Base-by-base conservation (phyloP, 2,797 vertebrate genomes). In the Stomatorhinus walkeri region DNA sequence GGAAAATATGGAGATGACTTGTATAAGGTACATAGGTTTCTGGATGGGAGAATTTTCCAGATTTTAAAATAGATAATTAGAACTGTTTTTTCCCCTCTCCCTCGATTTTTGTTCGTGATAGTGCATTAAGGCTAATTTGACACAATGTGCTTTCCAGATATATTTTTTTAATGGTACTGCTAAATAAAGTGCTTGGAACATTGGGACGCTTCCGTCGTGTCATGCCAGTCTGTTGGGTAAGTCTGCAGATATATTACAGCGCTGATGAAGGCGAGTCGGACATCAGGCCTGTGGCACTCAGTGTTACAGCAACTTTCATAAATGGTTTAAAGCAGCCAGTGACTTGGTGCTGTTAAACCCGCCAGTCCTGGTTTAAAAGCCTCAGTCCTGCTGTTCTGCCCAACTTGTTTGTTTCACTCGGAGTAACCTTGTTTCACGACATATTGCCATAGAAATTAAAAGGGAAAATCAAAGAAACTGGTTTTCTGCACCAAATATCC, bases 141-240 rank as follows among this genome's bases (percentile, higher is more conserved):
- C 89, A 89, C 89, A 87, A 90, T 89, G 90, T 91, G 84, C 54
- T 64, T 72, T 88, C 88, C 59, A 88, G 54, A 85, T 72, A 86
- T 88, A 88, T 89, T 83, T 59, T 90, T 89, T 90, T 90, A 92
- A 90, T 48, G n/a, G 88, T 91, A 89, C 89, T 90, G 88, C 46
- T 54, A 61, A 88, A 89, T 88, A 88, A 88, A 88, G 72, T 52
- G 84, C 68, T 89, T 88, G 87, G 56, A 83, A 87, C 43, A 12
- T 87, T 79, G 6, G 16, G 52, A 81, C 59, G 8, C 86, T 86
- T 76, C 22, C 9, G n/a, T 22, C 48, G 51, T 81, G 64, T 85
- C 32, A 32, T 12, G 28, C 28, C 22, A 12, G 28, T 32, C 61
- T 43, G 36, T 40, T 40, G 68, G 68, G 68, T 43, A 6, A 19